A percentile compares a stretch with the other conserved stretches of the same genome.
phyloP scores from a whole-genome alignment of 2,113 vertebrate species.

The Bos javanicus region DNA sequence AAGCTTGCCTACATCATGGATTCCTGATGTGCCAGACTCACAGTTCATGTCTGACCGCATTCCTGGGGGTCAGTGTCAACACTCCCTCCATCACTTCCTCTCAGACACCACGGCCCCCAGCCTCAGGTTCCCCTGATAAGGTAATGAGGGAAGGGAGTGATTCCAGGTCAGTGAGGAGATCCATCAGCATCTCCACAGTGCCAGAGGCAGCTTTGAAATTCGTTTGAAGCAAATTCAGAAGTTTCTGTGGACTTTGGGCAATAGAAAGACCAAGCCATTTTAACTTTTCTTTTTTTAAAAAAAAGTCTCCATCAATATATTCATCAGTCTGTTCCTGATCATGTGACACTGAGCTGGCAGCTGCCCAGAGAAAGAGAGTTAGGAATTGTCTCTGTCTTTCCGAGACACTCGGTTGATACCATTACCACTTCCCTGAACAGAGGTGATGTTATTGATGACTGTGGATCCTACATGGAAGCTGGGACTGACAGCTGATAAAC shows the following conservation, averaged over 20 bases:
- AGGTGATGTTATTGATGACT: neutral
- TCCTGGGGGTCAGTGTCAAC: neutral
- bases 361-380: neutral
- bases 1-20: neutral
- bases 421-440: neutral
- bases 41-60: neutral
- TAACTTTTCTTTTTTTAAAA: neutral
- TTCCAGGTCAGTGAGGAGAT: neutral
- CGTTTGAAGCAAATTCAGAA: neutral
- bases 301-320: neutral
- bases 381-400: neutral
- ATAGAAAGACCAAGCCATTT: neutral
- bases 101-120: neutral
- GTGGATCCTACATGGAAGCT: neutral
- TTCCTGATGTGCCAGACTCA: neutral
- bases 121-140: neutral
- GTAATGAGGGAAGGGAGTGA: neutral
- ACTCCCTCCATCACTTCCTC: neutral
- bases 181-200: neutral
- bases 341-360: neutral
- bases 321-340: neutral
- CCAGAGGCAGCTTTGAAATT: slow-evolving; percentile 24
- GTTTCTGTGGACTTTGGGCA: slow-evolving; percentile 20
- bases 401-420: neutral
- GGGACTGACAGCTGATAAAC: neutral